phyloP scores from a whole-genome alignment of 2,888 invertebrate species.

The Bursaphelenchus okinawaensis region DNA sequence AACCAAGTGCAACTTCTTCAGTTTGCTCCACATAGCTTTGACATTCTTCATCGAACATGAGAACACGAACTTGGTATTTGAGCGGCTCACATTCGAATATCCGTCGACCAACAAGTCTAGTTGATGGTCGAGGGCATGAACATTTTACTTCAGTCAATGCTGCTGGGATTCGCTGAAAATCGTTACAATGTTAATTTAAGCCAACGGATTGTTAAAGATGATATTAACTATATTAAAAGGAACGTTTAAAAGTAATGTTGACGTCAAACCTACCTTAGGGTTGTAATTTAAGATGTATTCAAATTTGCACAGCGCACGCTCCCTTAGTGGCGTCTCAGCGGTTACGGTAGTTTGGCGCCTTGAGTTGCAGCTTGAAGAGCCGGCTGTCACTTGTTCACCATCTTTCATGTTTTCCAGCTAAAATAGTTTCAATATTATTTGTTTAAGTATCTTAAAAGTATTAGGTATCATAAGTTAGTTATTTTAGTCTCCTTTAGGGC shows the following conservation, averaged over 20 bases:
- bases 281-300: slow-evolving; percentile 56
- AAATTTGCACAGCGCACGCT: slow-evolving; percentile 55
- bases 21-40: slow-evolving; percentile 46
- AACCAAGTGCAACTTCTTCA: slow-evolving; percentile 51
- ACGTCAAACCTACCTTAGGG: slow-evolving; percentile 43
- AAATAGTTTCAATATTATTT: slow-evolving; percentile 6
- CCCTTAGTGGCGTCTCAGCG: slow-evolving; percentile 51
- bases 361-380: slow-evolving; percentile 48
- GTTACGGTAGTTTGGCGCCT: slow-evolving; percentile 47
- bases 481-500: no score
- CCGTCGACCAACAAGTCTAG: slow-evolving; percentile 47
- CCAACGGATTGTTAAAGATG: neutral
- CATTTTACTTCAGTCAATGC: slow-evolving; percentile 56
- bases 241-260: neutral
- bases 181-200: slow-evolving; percentile 1
- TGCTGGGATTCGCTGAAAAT: slow-evolving; percentile 52
- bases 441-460: no score
- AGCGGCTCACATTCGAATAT: slow-evolving; percentile 56
- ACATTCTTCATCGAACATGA: slow-evolving; percentile 54
- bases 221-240: neutral
- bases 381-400: slow-evolving; percentile 53
- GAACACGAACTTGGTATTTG: slow-evolving; percentile 51
- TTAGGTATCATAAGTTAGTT: no score
- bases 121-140: slow-evolving; percentile 49
- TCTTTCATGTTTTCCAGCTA: slow-evolving; percentile 42